These are phyloP conservation scores for Clupea harengus DNA, from an alignment of 2,113 vertebrate genomes.

Conservation along the genomic window DNA sequence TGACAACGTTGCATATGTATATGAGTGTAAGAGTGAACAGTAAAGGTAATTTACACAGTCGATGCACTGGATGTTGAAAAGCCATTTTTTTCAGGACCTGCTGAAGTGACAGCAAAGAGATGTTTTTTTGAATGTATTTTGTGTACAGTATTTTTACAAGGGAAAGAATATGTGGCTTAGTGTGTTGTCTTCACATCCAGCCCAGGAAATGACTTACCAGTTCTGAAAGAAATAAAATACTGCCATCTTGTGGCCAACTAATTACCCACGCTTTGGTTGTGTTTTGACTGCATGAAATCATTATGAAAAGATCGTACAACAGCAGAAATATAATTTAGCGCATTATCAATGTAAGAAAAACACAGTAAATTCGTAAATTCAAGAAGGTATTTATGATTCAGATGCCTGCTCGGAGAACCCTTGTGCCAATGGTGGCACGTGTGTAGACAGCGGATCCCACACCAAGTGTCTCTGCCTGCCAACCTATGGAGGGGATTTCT, in stretches of 20 bases:
- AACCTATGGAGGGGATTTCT: slow-evolving; percentile 82
- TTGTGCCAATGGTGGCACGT: slow-evolving; percentile 91
- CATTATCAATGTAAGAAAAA: not conserved
- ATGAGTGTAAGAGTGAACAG: not conserved
- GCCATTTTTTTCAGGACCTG: slow-evolving; percentile 3
- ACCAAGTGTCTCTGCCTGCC: slow-evolving; percentile 83
- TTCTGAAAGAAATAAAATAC: slow-evolving; percentile 17
- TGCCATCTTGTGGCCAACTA: slow-evolving; percentile 9
- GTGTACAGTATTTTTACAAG: not conserved
- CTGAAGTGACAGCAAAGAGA: not conserved
- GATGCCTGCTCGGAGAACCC: slow-evolving; percentile 83
- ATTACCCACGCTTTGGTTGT: not conserved
- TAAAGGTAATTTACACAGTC: not conserved
- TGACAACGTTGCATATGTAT: not conserved
- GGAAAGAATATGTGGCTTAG: not conserved
- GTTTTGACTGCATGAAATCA: not conserved
- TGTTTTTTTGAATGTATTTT: not conserved
- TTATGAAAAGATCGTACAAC: not conserved
- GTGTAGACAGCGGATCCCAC: slow-evolving; percentile 68
- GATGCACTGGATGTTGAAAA: slow-evolving; percentile 1
- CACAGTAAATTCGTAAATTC: not conserved
- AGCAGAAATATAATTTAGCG: not conserved
- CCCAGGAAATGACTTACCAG: not conserved
- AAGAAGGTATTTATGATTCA: slow-evolving; percentile 59
- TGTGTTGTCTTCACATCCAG: not conserved